Evolutionary conservation across 37 sponge, comb jelly and placozoan genomes (phyloP), one percentile per base, ranked within the genome.

Genomic region (Hexactinellida sp.): DNA sequence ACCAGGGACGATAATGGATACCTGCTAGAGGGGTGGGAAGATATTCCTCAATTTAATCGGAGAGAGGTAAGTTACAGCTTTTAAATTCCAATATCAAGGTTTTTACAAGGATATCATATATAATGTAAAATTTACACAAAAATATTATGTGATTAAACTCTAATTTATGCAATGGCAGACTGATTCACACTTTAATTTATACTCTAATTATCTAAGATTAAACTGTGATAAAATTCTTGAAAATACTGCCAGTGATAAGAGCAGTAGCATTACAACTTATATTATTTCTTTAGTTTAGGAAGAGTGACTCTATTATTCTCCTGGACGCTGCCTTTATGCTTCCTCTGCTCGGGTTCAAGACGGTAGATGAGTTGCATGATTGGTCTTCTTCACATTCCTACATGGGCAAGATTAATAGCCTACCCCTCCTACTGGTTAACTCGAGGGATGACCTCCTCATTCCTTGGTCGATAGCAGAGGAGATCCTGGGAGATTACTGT

Each of bases 401-500:
- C 38, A 38, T 87, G 84, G 0, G 85, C 24, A 13, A 87, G 87
- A 91, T 96, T 55, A 38, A 84, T 7, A 71, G 85, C 19, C 86
- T 96, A 3, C 97, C 97, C 0, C 24, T 96, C 0, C 47, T 96
- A 41, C 0, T 94, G 0, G 88, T 94, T 39, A 96, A 96, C 82
- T 38, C 97, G 0, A 51, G 37, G 5, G 94, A 96, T 85, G 97
- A 96, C 76, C 94, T 93, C 24, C 51, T 94, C 24, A 87, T 96
- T 23, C 82, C 87, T 0, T 47, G 24, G 63, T 38, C 38, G 36
- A 24, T 89, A 24, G 86, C 85, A 37, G 51, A 55, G 24, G 85
- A 88, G 1, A 88, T 95, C 0, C n/a, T 37, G 10, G 16, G 88
- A 0, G 86, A 91, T 37, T 82, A 63, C 13, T 63, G 76, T 83